Base-by-base conservation (phyloP, 2,888 invertebrate species). In the Lasius platythorax region DNA sequence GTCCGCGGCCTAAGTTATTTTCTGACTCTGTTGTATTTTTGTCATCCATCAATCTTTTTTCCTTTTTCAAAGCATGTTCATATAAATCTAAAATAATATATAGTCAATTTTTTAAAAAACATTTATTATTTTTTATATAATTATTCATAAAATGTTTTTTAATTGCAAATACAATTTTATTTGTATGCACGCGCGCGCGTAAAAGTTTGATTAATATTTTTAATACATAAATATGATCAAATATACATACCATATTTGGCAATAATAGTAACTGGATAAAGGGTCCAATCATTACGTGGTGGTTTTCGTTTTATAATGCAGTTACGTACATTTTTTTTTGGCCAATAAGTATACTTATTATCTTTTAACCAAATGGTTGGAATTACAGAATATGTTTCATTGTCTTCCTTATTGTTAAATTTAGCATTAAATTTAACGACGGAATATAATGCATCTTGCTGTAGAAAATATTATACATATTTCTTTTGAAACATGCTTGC, bases 81-180 rank as follows among this genome's bases (percentile, higher is more conserved):
- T 66, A 66, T 66, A 12, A 66, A 66, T 40, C 66, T 66, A 8
- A 63, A 64, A 64, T 37, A 64, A 30, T 30, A 30, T 64, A n/a
- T 0, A n/a, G n/a, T 18, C 53, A 53, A 53, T 53, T 53, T 53
- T 53, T 53, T n/a, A 53, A 18, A n/a, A 30, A 30, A 30, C 30
- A 30, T 30, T 30, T 53, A 53, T 18, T 53, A 23, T 30, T 53
- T 53, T 53, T 53, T 53, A 53, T 23, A 8, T 53, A n/a, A 53
- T 23, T 23, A 23, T 23, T 23, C 23, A 23, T 23, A 23, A 23
- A 23, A 23, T 23, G 23, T 23, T 23, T 23, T 23, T 23, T 23
- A 23, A 23, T 23, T 23, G 23, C 23, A 23, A 23, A 23, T 23
- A 23, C 23, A 30, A 30, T 30, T 30, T 30, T 30, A 30, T 30